A percentile compares a stretch with the other conserved stretches of the same genome.
Evolutionary conservation across 1,140 invertebrate species (phyloP).

Genomic region (Glossosoma conforme): DNA sequence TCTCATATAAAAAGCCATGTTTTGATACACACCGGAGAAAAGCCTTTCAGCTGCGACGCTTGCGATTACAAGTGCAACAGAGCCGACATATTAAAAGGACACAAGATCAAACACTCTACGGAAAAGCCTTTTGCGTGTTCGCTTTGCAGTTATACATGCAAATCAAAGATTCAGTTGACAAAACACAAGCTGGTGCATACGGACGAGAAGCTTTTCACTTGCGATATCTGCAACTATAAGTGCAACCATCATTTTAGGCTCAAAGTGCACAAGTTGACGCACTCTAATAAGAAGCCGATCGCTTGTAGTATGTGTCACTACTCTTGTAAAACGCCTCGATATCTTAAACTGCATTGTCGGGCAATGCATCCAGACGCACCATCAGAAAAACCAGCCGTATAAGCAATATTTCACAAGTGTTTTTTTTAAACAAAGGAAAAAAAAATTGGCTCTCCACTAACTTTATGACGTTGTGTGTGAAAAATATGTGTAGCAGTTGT

Average conservation of each 20-base stretch:
- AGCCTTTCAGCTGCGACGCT: slow-evolving; percentile 6
- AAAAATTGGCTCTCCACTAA: no score
- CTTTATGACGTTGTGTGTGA: no score
- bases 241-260: neutral
- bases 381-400: neutral
- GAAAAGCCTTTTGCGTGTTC: slow-evolving; percentile 10
- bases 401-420: no score
- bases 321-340: neutral
- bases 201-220: neutral
- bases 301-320: neutral
- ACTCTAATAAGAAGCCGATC: neutral
- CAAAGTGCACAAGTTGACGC: neutral
- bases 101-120: slow-evolving; percentile 5
- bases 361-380: neutral
- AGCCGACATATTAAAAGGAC: neutral
- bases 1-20: slow-evolving; percentile 7
- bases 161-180: no score
- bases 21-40: slow-evolving; percentile 14
- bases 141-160: slow-evolving; percentile 3
- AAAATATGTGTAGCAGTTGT: no score
- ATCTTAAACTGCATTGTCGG: neutral
- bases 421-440: no score
- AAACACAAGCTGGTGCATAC: neutral
- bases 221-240: neutral
- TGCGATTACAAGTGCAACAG: slow-evolving; percentile 10